Evolutionary conservation across 2,113 vertebrate species (phyloP).

Genomic region (Cryptomyrus ogoouensis): DNA sequence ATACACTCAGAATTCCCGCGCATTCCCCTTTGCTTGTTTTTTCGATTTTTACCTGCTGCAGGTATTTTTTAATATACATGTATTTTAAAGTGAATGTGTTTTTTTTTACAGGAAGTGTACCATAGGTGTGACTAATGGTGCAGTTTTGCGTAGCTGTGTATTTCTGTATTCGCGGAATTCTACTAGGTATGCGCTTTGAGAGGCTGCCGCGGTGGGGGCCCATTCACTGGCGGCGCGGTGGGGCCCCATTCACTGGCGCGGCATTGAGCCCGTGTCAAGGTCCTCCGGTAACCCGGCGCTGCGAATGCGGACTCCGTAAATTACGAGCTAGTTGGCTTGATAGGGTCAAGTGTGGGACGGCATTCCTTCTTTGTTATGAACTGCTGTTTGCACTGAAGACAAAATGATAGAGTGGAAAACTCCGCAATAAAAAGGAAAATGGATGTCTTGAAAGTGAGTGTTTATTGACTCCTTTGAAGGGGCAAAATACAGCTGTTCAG

Average conservation of each 20-base stretch:
- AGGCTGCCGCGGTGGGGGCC: background rate
- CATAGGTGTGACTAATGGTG: background rate
- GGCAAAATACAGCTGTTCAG: background rate
- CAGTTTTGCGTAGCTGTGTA: background rate
- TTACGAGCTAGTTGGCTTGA: slow-evolving; percentile 18
- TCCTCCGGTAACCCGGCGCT: slow-evolving; percentile 8
- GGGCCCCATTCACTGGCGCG: slow-evolving; percentile 2
- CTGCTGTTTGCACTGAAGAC: slow-evolving; percentile 12
- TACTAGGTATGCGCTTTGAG: background rate
- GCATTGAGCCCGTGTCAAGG: slow-evolving; percentile 25
- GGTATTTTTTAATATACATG: background rate
- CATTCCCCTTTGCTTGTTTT: background rate
- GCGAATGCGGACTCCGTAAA: slow-evolving; percentile 5
- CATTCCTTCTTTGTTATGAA: slow-evolving; percentile 22
- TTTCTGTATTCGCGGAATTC: background rate
- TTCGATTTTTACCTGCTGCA: background rate
- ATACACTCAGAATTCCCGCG: background rate
- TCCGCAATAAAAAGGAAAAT: slow-evolving; percentile 4
- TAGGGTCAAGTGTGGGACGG: slow-evolving; percentile 23
- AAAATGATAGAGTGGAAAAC: slow-evolving; percentile 10
- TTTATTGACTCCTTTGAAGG: background rate
- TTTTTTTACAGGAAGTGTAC: background rate
- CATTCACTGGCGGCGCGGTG: background rate
- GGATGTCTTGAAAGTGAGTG: background rate
- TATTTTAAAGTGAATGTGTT: background rate